Base-by-base conservation (phyloP, 2,888 invertebrate genomes). In the Drosophila flavopinicola region DNA sequence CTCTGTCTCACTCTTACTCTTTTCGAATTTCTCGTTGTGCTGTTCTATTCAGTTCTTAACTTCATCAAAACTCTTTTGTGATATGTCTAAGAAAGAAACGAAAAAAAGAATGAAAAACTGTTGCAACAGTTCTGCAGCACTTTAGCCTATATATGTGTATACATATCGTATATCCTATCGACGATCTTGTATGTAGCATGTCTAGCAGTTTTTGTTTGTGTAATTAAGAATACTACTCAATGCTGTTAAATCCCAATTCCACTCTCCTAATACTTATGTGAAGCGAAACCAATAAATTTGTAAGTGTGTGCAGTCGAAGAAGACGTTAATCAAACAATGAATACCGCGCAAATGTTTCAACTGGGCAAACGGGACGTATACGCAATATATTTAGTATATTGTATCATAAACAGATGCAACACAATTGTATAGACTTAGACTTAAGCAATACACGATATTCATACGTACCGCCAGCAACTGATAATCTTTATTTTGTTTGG, bases 61-160 rank as follows among this genome's bases (percentile, higher is more conserved):
- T 80, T 71, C 78, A 80, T 88, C 86, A 75, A 87, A 84, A 87
- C 82, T 80, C 79, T 85, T 69, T 87, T 84, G 83, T 84, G 83
- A 84, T 84, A 83, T 83, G 85, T 74, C 66, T 83, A 69, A 85
- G 78, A 83, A 75, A 54, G 38, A 52, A 72, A 20, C 2, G 20
- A n/a, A 41, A 52, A 54, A 56, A 75, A 41, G 53, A 61, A 53
- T 63, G 41, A 54, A 68, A 78, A 75, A 72, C 67, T 78, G 76
- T 77, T 78, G 75, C 75, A 69, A 70, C 63, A 73, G 75, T 66
- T 70, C 60, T 66, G 73, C 74, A 73, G 71, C 17, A 27, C 25
- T 42, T 48, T 42, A 35, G 37, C 23, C 47, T 51, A 38, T 23
- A 33, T 44, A 24, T 45, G 24, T 74, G 13, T 59, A 56, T 51